phyloP scores from a whole-genome alignment of 2,797 vertebrate species.

The Sebastes wilsoni region DNA sequence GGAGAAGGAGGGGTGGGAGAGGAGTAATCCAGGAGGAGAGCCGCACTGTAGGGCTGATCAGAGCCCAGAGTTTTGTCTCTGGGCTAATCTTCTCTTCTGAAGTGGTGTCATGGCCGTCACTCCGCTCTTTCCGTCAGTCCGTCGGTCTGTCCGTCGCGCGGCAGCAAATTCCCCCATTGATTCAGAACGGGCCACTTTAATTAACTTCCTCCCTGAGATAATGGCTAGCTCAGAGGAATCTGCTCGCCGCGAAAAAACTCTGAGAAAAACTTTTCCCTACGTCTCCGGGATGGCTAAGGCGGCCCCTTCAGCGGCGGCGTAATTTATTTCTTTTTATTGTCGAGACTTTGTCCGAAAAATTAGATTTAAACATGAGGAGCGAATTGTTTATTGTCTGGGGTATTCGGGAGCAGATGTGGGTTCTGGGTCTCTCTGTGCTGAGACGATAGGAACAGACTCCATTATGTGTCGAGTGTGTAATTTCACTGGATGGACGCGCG shows the following conservation, averaged over 20 bases:
- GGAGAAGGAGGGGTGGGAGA: slow-evolving; percentile 42
- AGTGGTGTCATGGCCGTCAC: slow-evolving; percentile 85
- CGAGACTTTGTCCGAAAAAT: slow-evolving; percentile 80
- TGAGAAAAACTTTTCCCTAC: slow-evolving; percentile 74
- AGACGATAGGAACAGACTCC: slow-evolving; percentile 75
- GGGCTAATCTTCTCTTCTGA: slow-evolving; percentile 82
- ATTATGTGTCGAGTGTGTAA: slow-evolving; percentile 78
- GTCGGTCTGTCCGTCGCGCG: slow-evolving; percentile 63
- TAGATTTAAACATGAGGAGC: slow-evolving; percentile 76
- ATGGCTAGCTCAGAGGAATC: slow-evolving; percentile 80
- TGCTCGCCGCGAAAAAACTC: slow-evolving; percentile 67
- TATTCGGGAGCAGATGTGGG: slow-evolving; percentile 78
- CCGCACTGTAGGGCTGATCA: slow-evolving; percentile 60
- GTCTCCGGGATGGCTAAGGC: slow-evolving; percentile 64
- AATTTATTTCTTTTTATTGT: slow-evolving; percentile 81
- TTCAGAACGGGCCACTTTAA: slow-evolving; percentile 84
- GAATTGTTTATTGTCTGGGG: slow-evolving; percentile 87
- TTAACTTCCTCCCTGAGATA: slow-evolving; percentile 86
- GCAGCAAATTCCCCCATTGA: slow-evolving; percentile 83
- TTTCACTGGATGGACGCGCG: slow-evolving; percentile 71
- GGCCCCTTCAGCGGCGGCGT: slow-evolving; percentile 52
- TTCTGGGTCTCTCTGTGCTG: slow-evolving; percentile 75
- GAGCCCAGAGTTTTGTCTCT: slow-evolving; percentile 80
- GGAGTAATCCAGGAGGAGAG: slow-evolving; percentile 80
- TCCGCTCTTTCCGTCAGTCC: slow-evolving; percentile 70